These are phyloP conservation scores for Melanostoma mellinum DNA, from an alignment of 2,888 invertebrate species.

Conservation along the genomic window DNA sequence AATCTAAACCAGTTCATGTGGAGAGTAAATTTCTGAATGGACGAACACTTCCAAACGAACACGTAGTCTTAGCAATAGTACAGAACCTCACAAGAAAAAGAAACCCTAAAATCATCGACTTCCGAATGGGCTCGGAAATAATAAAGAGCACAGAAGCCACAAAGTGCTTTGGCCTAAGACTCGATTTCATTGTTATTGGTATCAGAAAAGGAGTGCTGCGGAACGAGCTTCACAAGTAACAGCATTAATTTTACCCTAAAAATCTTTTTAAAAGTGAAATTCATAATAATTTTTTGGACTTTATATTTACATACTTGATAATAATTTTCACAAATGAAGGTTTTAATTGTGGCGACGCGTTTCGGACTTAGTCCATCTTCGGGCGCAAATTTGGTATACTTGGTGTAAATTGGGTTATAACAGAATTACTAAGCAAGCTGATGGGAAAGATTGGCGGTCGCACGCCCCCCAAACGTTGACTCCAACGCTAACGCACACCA, in stretches of 20 bases:
- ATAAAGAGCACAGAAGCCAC: neutral
- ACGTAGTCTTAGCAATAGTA: too few relatives aligned
- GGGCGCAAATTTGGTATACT: too few relatives aligned
- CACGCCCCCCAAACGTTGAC: neutral
- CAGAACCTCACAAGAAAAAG: constrained; percentile 7
- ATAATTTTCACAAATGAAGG: too few relatives aligned
- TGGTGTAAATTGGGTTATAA: too few relatives aligned
- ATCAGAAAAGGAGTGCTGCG: constrained; percentile 1
- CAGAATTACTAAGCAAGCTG: neutral
- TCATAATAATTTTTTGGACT: too few relatives aligned
- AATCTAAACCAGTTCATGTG: constrained; percentile 1
- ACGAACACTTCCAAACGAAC: too few relatives aligned
- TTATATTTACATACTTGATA: too few relatives aligned
- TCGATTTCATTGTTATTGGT: neutral
- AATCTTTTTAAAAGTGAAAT: too few relatives aligned
- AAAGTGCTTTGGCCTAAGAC: neutral
- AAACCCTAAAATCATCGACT: neutral
- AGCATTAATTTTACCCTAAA: too few relatives aligned
- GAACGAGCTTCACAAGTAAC: constrained; percentile 4
- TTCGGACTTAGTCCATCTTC: too few relatives aligned
- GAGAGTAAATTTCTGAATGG: constrained; percentile 1
- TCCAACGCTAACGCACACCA: neutral
- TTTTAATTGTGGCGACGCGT: too few relatives aligned
- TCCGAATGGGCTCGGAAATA: neutral
- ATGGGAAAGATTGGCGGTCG: neutral